phyloP scores from a whole-genome alignment of 2,797 vertebrate species.

The Rhinophrynus dorsalis region DNA sequence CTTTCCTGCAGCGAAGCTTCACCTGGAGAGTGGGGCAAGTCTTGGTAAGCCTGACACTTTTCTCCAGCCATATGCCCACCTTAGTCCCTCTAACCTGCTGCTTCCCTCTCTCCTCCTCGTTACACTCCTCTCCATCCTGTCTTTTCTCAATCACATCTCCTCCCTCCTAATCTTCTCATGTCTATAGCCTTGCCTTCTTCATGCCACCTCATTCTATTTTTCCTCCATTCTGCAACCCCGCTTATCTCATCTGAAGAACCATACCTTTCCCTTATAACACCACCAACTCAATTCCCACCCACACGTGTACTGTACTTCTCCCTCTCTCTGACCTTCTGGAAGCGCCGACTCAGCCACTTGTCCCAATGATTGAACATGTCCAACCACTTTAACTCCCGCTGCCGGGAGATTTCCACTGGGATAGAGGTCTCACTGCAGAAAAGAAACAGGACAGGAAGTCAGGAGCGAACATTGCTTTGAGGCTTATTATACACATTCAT shows the following conservation, averaged over 20 bases:
- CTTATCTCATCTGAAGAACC: too few species aligned
- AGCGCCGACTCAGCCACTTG: slow-evolving; percentile 86
- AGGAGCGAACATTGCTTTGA: too few species aligned
- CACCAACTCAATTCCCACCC: too few species aligned
- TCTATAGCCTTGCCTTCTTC: too few species aligned
- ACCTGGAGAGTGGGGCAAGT: slow-evolving; percentile 66
- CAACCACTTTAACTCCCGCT: slow-evolving; percentile 90
- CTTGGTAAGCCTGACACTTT: not conserved
- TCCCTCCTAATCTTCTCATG: too few species aligned
- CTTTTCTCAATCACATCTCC: too few species aligned
- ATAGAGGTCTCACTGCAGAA: slow-evolving; percentile 71
- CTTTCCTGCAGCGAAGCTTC: slow-evolving; percentile 89
- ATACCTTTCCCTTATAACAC: too few species aligned
- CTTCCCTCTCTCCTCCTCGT: slow-evolving; percentile 39
- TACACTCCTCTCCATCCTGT: too few species aligned
- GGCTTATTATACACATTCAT: too few species aligned
- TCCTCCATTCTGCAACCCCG: too few species aligned
- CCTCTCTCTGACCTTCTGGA: slow-evolving; percentile 79
- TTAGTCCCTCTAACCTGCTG: not conserved
- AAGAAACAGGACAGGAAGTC: not conserved
- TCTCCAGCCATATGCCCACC: not conserved
- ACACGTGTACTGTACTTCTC: too few species aligned
- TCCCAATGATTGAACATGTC: slow-evolving; percentile 92
- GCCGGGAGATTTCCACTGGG: slow-evolving; percentile 81
- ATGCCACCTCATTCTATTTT: too few species aligned